Base-by-base conservation (phyloP, 2,113 vertebrate genomes). In the Toxotes jaculatrix region DNA sequence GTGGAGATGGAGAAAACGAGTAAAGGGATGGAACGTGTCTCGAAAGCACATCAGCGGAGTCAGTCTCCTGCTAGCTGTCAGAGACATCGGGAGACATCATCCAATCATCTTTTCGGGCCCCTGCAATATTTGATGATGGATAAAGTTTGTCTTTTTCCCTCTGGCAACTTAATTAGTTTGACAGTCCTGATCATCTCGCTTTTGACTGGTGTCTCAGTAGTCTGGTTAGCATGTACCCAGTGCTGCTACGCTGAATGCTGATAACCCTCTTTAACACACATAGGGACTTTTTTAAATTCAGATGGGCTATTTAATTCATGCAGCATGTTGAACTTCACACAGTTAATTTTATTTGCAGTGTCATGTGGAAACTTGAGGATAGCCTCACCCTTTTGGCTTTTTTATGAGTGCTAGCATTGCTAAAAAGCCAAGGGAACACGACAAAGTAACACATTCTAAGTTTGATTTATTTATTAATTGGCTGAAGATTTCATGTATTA, bases 101-200 rank as follows among this genome's bases (percentile, higher is more conserved):
- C 51, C 45, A 55, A 51, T 76, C 72, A 38, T 45, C 31, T 23
- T 55, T 42, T 74, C 51, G 59, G 43, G 79, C 45, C 9, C 5
- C n/a, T 59, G 31, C 42, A 89, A 80, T 57, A 62, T 55, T 31
- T 70, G 56, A 21, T 71, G 55, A 14, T 36, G n/a, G 31, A 55
- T 34, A 16, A 53, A 72, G 47, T 82, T 82, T 65, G 55, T 80
- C 27, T 51, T 70, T 76, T 11, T 34, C 64, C 49, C 32, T 31
- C n/a, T 1, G 38, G 53, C 57, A 43, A 21, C 61, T 56, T 83
- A 79, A 76, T 85, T 83, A 75, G 23, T 73, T 65, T 85, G 84
- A 81, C 88, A 74, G 68, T 57, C 43, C 55, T 68, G 80, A 79
- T 81, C 74, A 83, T 87, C 63, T 75, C 4, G 11, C 77, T 57